These are phyloP conservation scores for Hipparchia sbordonii DNA, from an alignment of 2,888 invertebrate genomes.

Conservation along the genomic window DNA sequence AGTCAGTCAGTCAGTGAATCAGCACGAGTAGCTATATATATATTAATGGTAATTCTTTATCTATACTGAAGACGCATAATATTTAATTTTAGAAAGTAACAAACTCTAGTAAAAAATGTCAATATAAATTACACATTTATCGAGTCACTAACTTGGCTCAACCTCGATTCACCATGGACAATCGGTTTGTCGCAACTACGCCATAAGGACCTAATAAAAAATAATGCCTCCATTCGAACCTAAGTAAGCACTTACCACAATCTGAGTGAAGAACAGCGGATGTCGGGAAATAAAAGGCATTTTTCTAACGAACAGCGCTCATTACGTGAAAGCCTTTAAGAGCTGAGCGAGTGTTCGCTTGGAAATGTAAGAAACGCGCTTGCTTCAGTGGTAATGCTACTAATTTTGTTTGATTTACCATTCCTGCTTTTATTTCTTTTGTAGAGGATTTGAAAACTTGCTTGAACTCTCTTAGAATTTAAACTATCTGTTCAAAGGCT, in stretches of 20 bases:
- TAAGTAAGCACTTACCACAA: constrained; percentile 5
- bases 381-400: constrained; percentile 15
- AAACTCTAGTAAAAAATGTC: no score
- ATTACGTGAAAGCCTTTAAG: constrained; percentile 29
- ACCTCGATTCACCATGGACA: no score
- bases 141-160: no score
- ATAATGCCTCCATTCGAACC: background rate
- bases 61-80: no score
- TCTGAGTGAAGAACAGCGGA: constrained; percentile 2
- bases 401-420: constrained; percentile 25
- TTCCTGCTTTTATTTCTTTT: constrained; percentile 10
- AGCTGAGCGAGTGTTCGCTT: constrained; percentile 13
- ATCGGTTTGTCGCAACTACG: no score
- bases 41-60: no score
- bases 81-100: no score
- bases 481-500: background rate
- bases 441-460: background rate
- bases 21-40: no score
- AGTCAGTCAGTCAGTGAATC: no score
- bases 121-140: no score
- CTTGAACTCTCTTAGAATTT: background rate
- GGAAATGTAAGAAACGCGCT: constrained; percentile 10
- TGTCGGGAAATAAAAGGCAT: constrained; percentile 18
- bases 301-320: constrained; percentile 23
- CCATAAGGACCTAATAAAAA: background rate